Conservation (phyloP, 2,888 invertebrate species). For the Halocaridina rubra region DNA sequence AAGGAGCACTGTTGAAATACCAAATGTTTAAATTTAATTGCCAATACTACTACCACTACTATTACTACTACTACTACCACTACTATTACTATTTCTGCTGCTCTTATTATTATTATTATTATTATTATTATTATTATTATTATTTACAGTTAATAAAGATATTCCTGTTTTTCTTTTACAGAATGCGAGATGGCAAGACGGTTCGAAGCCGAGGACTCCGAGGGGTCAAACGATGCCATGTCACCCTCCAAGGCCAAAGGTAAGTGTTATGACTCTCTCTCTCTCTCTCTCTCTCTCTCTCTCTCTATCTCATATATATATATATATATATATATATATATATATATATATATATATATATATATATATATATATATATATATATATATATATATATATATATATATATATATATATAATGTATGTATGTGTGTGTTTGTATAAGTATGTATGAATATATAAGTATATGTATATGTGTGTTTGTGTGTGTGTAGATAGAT, state of each 20-base stretch:
- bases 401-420: neutral
- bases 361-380: neutral
- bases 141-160: neutral
- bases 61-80: neutral
- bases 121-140: too few species aligned
- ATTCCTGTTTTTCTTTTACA: neutral
- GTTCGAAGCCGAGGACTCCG: constrained; percentile 43
- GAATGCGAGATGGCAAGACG: constrained; percentile 42
- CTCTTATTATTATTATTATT: neutral
- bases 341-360: neutral
- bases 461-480: too few species aligned
- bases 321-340: neutral
- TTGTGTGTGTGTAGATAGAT: too few species aligned
- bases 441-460: too few species aligned
- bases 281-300: neutral
- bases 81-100: neutral
- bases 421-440: neutral
- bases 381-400: neutral
- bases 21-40: too few species aligned
- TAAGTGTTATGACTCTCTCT: neutral
- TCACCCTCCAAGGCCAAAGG: constrained; percentile 47
- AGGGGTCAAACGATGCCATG: constrained; percentile 48
- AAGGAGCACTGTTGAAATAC: too few species aligned
- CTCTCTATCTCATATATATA: neutral
- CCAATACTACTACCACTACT: neutral